phyloP scores from a whole-genome alignment of 2,888 invertebrate genomes.

The Leptopilina myrica region DNA sequence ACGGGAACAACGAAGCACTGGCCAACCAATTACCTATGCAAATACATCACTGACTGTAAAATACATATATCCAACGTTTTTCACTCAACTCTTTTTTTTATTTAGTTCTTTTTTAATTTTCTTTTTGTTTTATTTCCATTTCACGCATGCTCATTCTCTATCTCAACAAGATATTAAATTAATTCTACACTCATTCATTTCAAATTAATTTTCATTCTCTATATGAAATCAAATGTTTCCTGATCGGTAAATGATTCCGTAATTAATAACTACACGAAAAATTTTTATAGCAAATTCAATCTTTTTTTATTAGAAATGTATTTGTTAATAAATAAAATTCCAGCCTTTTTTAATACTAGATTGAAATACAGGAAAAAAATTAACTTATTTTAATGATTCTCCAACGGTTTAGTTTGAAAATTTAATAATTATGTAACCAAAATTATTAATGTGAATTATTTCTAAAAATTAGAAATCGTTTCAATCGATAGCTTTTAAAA shows the following conservation, averaged over 20 bases:
- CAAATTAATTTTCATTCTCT: not conserved
- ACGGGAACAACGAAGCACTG: slow-evolving; percentile 59
- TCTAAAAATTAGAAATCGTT: no score
- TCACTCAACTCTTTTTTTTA: not conserved
- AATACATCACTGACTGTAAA: slow-evolving; percentile 54
- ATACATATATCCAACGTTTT: slow-evolving; percentile 42
- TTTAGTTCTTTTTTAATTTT: no score
- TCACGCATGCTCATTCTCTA: not conserved
- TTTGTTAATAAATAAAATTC: no score
- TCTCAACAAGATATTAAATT: slow-evolving; percentile 2
- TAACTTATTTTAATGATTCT: no score
- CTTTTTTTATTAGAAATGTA: no score
- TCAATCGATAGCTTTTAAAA: no score
- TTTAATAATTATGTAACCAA: no score
- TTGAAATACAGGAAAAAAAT: no score
- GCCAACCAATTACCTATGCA: slow-evolving; percentile 68
- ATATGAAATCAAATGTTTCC: not conserved
- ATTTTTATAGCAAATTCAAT: no score
- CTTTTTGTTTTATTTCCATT: not conserved
- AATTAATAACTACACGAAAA: not conserved
- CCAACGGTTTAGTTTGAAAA: no score
- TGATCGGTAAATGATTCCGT: not conserved
- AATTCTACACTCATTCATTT: not conserved
- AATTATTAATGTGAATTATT: no score
- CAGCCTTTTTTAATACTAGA: no score